Evolutionary conservation across 2,113 vertebrate genomes (phyloP), one percentile per base, ranked within the genome.

Genomic region (Ptychochromis oligacanthus): DNA sequence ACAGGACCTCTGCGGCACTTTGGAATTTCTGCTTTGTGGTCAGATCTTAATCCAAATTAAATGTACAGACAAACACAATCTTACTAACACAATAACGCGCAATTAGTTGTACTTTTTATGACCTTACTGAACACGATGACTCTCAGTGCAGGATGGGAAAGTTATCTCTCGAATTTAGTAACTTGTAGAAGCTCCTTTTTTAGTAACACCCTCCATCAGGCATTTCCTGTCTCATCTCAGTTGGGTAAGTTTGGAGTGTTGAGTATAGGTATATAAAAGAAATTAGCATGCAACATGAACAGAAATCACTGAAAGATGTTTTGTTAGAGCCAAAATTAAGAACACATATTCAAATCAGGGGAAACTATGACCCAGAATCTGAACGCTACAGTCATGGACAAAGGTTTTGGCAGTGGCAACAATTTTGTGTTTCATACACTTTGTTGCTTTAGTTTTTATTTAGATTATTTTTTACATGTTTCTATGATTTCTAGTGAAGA

Each of bases 151-250:
- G 46, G 46, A 43, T 8, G 2, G 13, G 46, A 9, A 49, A 31
- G 46, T 0, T 8, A 52, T 0, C 24, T 13, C 67, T 72, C 20
- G 17, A 1, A 46, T 72, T 72, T 72, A 52, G 65, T 31, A 72
- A 72, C 43, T 0, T 72, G 17, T 52, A 70, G 0, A 67, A 67
- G 38, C 64, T 18, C 24, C 22, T 28, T 28, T 20, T 49, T 4
- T 18, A 70, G 65, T 43, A 72, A 52, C 65, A 72, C 46, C 43
- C 43, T 52, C 10, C 46, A 52, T 8, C 11, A 2, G 6, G 26
- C 46, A 54, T 20, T 54, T 52, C 46, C 46, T 14, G 65, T 72
- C 26, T 72, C 17, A 34, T 34, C 26, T 72, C 67, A 54, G 46
- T 31, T 28, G 20, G 20, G 67, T n/a, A 54, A 65, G 10, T 17